A percentile compares a stretch with the other conserved stretches of the same genome.
These are phyloP conservation scores for Taurulus bubalis DNA, from an alignment of 2,113 vertebrate species.

Conservation along the genomic window DNA sequence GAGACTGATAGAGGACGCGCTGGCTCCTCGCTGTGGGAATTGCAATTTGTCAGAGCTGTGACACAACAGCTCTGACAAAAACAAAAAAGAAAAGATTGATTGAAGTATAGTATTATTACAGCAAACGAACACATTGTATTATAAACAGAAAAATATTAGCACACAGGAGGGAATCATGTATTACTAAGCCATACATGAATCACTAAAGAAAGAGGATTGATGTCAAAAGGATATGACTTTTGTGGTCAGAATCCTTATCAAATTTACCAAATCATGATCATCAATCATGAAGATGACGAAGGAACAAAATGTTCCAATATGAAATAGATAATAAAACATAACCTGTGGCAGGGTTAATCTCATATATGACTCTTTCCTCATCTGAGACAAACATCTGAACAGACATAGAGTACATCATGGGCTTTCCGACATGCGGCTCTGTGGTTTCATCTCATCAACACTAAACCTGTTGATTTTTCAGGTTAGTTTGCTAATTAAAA, in stretches of 20 bases:
- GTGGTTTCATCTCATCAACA: not conserved
- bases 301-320: not conserved
- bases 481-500: conserved; percentile 3
- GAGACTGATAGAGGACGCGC: conserved; percentile 68
- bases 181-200: conserved; percentile 12
- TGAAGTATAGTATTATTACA: conserved; percentile 11
- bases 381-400: not conserved
- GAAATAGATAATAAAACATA: not conserved
- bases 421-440: not conserved
- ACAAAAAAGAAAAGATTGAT: conserved; percentile 37
- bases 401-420: not conserved
- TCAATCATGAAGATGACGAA: not conserved
- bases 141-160: not conserved
- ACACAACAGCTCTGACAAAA: conserved; percentile 63
- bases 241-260: not conserved
- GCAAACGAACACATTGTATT: conserved; percentile 56
- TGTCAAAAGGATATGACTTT: conserved; percentile 28
- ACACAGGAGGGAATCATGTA: conserved; percentile 17
- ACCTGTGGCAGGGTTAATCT: not conserved
- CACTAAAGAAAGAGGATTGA: not conserved
- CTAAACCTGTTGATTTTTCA: not conserved
- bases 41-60: conserved; percentile 57
- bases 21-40: conserved; percentile 71
- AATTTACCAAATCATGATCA: not conserved
- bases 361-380: not conserved